Base-by-base conservation (phyloP, 2,797 vertebrate genomes). In the Siniperca undulata region DNA sequence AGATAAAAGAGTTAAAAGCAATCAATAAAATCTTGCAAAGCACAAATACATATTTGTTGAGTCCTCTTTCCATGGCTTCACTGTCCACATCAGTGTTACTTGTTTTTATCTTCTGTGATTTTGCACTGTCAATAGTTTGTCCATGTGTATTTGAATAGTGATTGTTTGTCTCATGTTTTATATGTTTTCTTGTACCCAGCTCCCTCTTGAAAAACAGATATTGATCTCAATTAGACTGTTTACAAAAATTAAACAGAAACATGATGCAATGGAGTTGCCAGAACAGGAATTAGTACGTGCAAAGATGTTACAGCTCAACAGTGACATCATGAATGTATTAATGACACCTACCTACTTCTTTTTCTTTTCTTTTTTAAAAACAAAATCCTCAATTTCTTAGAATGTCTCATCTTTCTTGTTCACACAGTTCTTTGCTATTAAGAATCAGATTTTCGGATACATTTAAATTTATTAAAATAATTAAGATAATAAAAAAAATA, bases 11-110 rank as follows among this genome's bases (percentile, higher is more conserved):
- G 17, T 74, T 74, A 4, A 83, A 77, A 78, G 60, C 67, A 87
- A 76, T 85, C 7, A 92, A 91, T 92, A 91, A 91, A 93, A 86
- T 70, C 8, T 80, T 87, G 80, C 52, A 82, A 83, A 83, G 81
- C 44, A 70, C 0, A 78, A 74, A 52, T 17, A 4, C 24, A 17
- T 62, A 76, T 30, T 30, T 69, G 38, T 61, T 83, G 30, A 42
- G 42, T 84, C 17, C 13, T 20, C n/a, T 81, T 14, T 77, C 27
- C 14, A 34, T 50, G 24, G 24, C 20, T 66, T 61, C 30, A 60
- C 17, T n/a, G 36, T 42, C 14, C 12, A 40, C n/a, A 36, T 38
- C 24, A 22, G 36, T 53, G 30, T 22, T 38, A 65, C 4, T 36
- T 14, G 20, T 22, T 10, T 22, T 52, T 67, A 30, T 36, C 11